These are phyloP conservation scores for Myopa tessellatipennis DNA, from an alignment of 2,888 invertebrate genomes.

Conservation along the genomic window DNA sequence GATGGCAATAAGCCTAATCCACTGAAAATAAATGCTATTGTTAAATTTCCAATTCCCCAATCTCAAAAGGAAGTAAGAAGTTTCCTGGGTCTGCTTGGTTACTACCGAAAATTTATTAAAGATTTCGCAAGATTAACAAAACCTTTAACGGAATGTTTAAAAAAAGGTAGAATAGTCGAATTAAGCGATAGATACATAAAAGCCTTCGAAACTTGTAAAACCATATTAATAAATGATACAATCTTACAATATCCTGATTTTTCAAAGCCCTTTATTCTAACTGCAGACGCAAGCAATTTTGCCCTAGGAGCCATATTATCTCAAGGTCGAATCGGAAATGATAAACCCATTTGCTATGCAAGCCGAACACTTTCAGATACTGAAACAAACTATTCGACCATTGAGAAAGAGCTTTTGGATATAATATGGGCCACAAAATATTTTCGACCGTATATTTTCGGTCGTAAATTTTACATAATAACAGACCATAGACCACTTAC, in stretches of 20 bases:
- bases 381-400: slow-evolving; percentile 50
- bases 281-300: no score
- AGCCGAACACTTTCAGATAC: no score
- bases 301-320: no score
- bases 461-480: slow-evolving; percentile 19
- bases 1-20: slow-evolving; percentile 4
- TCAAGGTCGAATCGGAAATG: no score
- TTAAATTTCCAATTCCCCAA: background rate
- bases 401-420: background rate
- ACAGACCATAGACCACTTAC: slow-evolving; percentile 56
- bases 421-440: background rate
- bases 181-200: no score
- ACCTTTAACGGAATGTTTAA: slow-evolving; percentile 30
- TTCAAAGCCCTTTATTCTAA: no score
- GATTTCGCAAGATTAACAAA: background rate
- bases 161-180: slow-evolving; percentile 32
- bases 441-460: slow-evolving; percentile 49
- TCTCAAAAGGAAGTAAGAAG: background rate
- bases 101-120: slow-evolving; percentile 23
- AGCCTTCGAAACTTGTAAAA: no score
- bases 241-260: no score
- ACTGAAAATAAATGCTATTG: background rate
- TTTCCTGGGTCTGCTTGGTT: background rate
- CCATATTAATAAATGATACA: no score
- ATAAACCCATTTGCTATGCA: no score